Conservation (phyloP, 2,113 vertebrate species). For the Gavialis gangeticus region DNA sequence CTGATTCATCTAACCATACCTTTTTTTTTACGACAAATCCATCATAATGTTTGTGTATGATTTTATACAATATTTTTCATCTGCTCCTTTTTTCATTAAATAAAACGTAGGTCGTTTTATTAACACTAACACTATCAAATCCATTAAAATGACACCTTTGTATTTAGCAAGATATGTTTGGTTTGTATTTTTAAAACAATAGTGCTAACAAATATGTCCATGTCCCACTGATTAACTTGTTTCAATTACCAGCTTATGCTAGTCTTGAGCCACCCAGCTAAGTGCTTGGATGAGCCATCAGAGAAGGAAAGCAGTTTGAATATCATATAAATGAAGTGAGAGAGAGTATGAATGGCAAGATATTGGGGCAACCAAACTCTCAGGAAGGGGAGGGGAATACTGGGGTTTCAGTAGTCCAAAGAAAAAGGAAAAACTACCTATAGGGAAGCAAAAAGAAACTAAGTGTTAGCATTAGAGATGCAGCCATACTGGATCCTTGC, state of each 20-base stretch:
- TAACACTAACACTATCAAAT: neutral
- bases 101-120: too few species aligned
- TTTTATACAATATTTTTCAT: neutral
- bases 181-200: neutral
- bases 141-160: neutral
- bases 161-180: neutral
- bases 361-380: neutral
- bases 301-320: slow-evolving; percentile 6
- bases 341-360: neutral
- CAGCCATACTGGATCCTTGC: too few species aligned
- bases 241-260: neutral
- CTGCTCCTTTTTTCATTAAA: neutral
- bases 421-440: too few species aligned
- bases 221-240: neutral
- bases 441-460: too few species aligned
- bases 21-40: neutral
- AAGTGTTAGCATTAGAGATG: too few species aligned
- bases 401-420: neutral
- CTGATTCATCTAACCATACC: neutral
- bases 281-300: neutral
- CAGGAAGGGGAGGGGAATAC: neutral
- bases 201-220: neutral
- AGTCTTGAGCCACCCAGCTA: neutral
- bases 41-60: neutral
- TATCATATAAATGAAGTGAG: slow-evolving; percentile 3